These are phyloP conservation scores for Rachycentron canadum DNA, from an alignment of 2,797 vertebrate genomes.

Conservation along the genomic window DNA sequence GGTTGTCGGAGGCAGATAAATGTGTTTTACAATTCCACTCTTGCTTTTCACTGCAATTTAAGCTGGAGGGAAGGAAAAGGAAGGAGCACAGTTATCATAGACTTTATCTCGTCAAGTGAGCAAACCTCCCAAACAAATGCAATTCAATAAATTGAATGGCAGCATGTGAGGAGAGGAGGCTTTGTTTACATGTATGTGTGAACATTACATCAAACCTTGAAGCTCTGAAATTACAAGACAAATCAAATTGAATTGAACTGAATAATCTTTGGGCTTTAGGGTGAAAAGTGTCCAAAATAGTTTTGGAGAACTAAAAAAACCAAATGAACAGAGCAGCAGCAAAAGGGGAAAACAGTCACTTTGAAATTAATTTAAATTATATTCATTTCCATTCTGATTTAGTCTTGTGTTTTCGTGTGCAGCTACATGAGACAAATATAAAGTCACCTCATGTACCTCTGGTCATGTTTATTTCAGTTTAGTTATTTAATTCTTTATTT, in stretches of 20 bases:
- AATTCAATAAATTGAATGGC: slow-evolving; percentile 33
- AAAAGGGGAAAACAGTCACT: too few species aligned
- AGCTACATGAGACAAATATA: not conserved
- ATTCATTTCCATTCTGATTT: not conserved
- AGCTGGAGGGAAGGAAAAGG: slow-evolving; percentile 34
- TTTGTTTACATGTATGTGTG: slow-evolving; percentile 9
- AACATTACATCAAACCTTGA: not conserved
- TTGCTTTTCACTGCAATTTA: slow-evolving; percentile 61
- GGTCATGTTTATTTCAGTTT: not conserved
- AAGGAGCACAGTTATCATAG: slow-evolving; percentile 61
- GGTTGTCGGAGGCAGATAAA: slow-evolving; percentile 74
- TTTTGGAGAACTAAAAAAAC: not conserved
- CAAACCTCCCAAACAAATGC: slow-evolving; percentile 53
- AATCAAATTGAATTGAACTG: not conserved
- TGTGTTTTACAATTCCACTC: slow-evolving; percentile 72
- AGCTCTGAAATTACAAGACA: not conserved
- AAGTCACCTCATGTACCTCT: not conserved
- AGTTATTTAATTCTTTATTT: not conserved
- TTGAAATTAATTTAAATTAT: too few species aligned
- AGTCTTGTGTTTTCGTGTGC: not conserved
- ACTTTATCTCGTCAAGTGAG: slow-evolving; percentile 67
- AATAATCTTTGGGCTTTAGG: not conserved
- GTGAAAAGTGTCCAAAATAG: not conserved
- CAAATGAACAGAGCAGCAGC: not conserved
- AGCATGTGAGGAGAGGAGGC: not conserved